Evolutionary conservation across 2,888 invertebrate species (phyloP), one percentile per base, ranked within the genome.

Genomic region (Griposia aprilina): DNA sequence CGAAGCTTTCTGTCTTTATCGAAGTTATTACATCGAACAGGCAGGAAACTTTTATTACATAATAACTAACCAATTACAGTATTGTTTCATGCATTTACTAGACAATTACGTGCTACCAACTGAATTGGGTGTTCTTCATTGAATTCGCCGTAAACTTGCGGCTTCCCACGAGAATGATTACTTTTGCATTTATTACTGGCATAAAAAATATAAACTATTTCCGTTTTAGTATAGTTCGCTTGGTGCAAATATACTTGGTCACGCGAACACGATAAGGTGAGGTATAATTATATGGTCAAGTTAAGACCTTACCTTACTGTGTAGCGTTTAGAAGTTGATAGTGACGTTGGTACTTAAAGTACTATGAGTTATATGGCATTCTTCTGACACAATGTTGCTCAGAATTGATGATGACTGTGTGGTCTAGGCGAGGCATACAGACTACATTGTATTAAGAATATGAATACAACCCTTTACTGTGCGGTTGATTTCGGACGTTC

Each of bases 131-230:
- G 76, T 87, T 79, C 71, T 83, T 78, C 76, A 85, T 82, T 82
- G 79, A 83, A 86, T 72, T 74, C 30, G 52, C 63, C 59, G 63
- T 85, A 82, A 81, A 80, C 77, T 78, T 70, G 72, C 68, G 74
- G 80, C 80, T 92, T 92, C 91, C 90, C 91, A 92, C 87, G 90
- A 90, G 89, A 90, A 90, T 87, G 80, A 87, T 87, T 82, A 84
- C 78, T 90, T 91, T 91, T 93, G 84, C 87, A 89, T 90, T 89
- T 89, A 84, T 89, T 89, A 81, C 72, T 30, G 65, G 48, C 70
- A 84, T 81, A 88, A 91, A 88, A 88, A 89, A 90, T 87, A 87
- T 87, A 85, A 88, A 90, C 88, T 88, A 89, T 92, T 90, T 93
- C 93, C 92, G 91, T 88, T 88, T 83, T 62, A 81, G 80, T 84